phyloP scores from a whole-genome alignment of 2,888 invertebrate genomes.

The Drosophila macrospina region DNA sequence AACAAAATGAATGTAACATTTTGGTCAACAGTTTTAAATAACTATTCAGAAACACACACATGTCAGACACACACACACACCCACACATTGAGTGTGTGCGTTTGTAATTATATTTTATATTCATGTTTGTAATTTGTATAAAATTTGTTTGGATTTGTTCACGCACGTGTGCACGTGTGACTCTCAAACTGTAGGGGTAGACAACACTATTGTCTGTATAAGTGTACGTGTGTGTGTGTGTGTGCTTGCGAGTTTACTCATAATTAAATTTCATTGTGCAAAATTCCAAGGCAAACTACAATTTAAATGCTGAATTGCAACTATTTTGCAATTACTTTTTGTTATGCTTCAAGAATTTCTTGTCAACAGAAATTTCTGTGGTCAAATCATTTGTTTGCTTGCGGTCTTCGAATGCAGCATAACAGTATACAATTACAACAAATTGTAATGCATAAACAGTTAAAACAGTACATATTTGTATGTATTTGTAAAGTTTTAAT shows the following conservation, averaged over 20 bases:
- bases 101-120: slow-evolving; percentile 49
- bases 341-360: slow-evolving; percentile 35
- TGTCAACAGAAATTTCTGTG: slow-evolving; percentile 31
- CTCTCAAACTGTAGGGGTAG: slow-evolving; percentile 7
- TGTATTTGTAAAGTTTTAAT: slow-evolving; percentile 9
- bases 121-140: slow-evolving; percentile 42
- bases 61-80: neutral
- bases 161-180: slow-evolving; percentile 19
- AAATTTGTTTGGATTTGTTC: slow-evolving; percentile 52
- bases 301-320: slow-evolving; percentile 42
- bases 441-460: neutral
- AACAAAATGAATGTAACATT: slow-evolving; percentile 25
- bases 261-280: slow-evolving; percentile 67
- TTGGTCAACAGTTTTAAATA: slow-evolving; percentile 35
- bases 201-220: too few relatives aligned
- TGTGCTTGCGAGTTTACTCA: slow-evolving; percentile 25
- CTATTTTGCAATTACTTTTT: slow-evolving; percentile 66
- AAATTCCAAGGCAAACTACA: slow-evolving; percentile 69
- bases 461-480: neutral
- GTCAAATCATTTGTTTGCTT: slow-evolving; percentile 33
- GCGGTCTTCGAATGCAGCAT: slow-evolving; percentile 7
- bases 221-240: slow-evolving; percentile 5
- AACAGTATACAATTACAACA: neutral
- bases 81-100: slow-evolving; percentile 6
- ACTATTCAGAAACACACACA: neutral